Conservation (phyloP, 2,888 invertebrate species). For the Coenonympha arcania region DNA sequence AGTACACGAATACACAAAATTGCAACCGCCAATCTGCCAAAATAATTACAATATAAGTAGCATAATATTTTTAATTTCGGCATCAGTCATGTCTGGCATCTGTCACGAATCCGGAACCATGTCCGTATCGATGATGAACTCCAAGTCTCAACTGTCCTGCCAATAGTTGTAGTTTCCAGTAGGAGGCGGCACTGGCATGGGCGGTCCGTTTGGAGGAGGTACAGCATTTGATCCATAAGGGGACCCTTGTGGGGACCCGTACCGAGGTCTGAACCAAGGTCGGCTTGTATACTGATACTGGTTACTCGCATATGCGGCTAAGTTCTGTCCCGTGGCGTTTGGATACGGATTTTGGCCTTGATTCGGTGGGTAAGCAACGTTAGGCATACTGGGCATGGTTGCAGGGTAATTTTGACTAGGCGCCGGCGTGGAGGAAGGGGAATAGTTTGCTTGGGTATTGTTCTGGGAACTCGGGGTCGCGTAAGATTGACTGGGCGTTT, state of each 20-base stretch:
- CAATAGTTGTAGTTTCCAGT: conserved; percentile 63
- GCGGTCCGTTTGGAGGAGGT: conserved; percentile 47
- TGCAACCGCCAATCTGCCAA: neutral
- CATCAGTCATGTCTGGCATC: conserved; percentile 16
- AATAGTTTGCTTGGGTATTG: conserved; percentile 50
- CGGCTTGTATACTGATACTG: conserved; percentile 65
- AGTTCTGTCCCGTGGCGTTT: conserved; percentile 64
- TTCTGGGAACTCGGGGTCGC: conserved; percentile 48
- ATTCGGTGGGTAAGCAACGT: conserved; percentile 49
- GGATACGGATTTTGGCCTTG: conserved; percentile 64
- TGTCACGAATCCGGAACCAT: conserved; percentile 25
- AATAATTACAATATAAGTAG: conserved; percentile 2
- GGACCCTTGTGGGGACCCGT: conserved; percentile 62
- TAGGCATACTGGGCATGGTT: conserved; percentile 51
- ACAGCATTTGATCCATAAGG: conserved; percentile 51
- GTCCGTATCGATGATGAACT: conserved; percentile 35
- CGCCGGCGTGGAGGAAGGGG: conserved; percentile 60
- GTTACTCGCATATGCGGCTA: conserved; percentile 66
- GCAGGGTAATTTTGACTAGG: conserved; percentile 54
- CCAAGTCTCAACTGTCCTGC: conserved; percentile 66
- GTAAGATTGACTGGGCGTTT: conserved; percentile 44
- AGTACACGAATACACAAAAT: neutral
- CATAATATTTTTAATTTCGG: conserved; percentile 15
- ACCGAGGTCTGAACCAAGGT: conserved; percentile 65
- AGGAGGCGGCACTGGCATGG: conserved; percentile 61